A percentile compares a stretch with the other conserved stretches of the same genome.
Conservation (phyloP, 2,888 invertebrate genomes). For the Schizaphis graminum region DNA sequence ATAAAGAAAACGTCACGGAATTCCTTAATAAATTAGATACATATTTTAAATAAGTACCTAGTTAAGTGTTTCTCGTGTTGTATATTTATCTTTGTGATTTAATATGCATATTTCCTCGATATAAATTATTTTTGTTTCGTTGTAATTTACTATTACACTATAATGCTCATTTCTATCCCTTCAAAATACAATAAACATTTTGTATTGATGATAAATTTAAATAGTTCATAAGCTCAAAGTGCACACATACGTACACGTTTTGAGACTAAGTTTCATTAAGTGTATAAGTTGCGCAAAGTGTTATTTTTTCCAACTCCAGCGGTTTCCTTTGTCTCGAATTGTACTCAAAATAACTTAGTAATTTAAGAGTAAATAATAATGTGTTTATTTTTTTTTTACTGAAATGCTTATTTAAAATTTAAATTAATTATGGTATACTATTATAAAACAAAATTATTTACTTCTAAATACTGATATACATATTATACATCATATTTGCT, state of each 20-base stretch:
- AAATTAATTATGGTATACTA: not conserved
- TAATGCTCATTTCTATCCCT: not conserved
- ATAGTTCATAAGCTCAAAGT: not conserved
- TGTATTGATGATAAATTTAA: not conserved
- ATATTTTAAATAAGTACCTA: not conserved
- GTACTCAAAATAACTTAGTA: not conserved
- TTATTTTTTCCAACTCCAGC: not conserved
- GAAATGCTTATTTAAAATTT: not conserved
- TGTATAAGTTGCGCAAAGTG: not conserved
- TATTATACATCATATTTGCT: not conserved
- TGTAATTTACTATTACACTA: not conserved
- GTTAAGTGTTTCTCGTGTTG: not conserved
- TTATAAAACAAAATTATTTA: not conserved
- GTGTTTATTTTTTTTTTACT: not conserved
- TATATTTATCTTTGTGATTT: not conserved
- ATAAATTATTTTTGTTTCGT: not conserved
- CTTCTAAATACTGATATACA: not conserved
- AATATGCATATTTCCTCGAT: not conserved
- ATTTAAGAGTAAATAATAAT: constrained; percentile 5
- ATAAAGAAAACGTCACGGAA: not conserved
- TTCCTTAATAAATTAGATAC: not conserved
- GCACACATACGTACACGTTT: not conserved
- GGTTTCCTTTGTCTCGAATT: not conserved
- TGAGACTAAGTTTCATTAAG: not conserved
- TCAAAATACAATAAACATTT: not conserved